Percentiles rank a stretch among this genome's conserved stretches.
These are phyloP conservation scores for Odontomachus brunneus DNA, from an alignment of 1,140 invertebrate species.

Conservation along the genomic window DNA sequence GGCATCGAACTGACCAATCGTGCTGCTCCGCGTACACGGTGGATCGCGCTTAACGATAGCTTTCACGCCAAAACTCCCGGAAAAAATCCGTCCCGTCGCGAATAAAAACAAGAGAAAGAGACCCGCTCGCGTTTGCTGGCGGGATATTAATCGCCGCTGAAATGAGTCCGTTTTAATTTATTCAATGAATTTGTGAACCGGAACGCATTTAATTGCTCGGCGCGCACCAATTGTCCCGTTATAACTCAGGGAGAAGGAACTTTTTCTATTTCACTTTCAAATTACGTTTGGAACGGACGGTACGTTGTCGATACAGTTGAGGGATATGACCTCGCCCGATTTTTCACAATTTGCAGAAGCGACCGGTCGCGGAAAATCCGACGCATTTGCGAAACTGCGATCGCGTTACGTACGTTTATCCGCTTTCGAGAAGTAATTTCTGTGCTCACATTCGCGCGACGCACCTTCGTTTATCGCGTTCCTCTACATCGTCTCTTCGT, in stretches of 20 bases:
- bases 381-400: background rate
- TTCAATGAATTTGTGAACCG: constrained; percentile 31
- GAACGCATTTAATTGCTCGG: constrained; percentile 46
- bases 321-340: constrained; percentile 43
- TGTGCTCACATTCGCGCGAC: too few relatives aligned
- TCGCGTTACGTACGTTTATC: background rate
- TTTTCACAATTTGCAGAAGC: constrained; percentile 33
- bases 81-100: constrained; percentile 21
- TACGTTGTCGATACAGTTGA: constrained; percentile 49
- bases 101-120: background rate
- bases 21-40: constrained; percentile 17
- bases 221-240: constrained; percentile 31
- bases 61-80: constrained; percentile 47
- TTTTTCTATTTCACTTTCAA: constrained; percentile 57
- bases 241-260: constrained; percentile 29
- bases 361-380: background rate
- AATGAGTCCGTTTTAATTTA: constrained; percentile 24
- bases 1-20: constrained; percentile 60
- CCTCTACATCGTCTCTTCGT: too few relatives aligned
- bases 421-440: too few relatives aligned
- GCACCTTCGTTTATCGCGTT: too few relatives aligned
- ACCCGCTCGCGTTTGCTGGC: background rate
- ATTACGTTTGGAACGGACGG: constrained; percentile 42
- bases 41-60: constrained; percentile 68
- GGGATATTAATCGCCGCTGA: constrained; percentile 14